Percentiles rank a stretch among this genome's conserved stretches.
These are phyloP conservation scores for Eulithis prunata DNA, from an alignment of 2,888 invertebrate species.

Conservation along the genomic window DNA sequence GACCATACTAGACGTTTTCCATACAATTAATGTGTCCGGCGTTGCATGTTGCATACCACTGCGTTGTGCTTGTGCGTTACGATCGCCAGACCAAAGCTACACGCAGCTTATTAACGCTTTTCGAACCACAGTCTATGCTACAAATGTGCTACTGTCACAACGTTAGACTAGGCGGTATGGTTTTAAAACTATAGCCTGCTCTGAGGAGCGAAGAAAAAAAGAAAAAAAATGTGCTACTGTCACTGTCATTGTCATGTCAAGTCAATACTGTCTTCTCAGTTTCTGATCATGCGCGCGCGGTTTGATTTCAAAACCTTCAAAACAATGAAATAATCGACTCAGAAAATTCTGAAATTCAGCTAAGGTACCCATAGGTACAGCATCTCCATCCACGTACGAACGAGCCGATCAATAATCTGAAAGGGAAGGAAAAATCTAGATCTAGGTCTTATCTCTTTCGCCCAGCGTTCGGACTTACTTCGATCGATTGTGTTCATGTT, in stretches of 20 bases:
- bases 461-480: constrained; percentile 54
- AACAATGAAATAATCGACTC: neutral
- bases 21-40: too few species aligned
- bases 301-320: constrained; percentile 18
- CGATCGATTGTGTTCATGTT: constrained; percentile 71
- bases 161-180: too few species aligned
- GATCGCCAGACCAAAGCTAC: too few species aligned
- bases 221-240: neutral
- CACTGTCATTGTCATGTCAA: constrained; percentile 25
- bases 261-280: constrained; percentile 4
- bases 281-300: constrained; percentile 48
- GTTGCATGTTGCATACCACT: too few species aligned
- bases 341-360: constrained; percentile 1
- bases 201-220: too few species aligned
- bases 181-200: too few species aligned
- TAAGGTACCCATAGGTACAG: neutral
- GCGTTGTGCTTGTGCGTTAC: too few species aligned
- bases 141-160: too few species aligned
- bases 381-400: constrained; percentile 15
- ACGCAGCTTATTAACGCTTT: too few species aligned
- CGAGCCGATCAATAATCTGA: constrained; percentile 69
- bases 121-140: too few species aligned
- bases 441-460: constrained; percentile 80
- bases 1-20: too few species aligned
- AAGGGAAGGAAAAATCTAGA: constrained; percentile 75